Base-by-base conservation (phyloP, 1,140 invertebrate species). In the Sitophilus oryzae region DNA sequence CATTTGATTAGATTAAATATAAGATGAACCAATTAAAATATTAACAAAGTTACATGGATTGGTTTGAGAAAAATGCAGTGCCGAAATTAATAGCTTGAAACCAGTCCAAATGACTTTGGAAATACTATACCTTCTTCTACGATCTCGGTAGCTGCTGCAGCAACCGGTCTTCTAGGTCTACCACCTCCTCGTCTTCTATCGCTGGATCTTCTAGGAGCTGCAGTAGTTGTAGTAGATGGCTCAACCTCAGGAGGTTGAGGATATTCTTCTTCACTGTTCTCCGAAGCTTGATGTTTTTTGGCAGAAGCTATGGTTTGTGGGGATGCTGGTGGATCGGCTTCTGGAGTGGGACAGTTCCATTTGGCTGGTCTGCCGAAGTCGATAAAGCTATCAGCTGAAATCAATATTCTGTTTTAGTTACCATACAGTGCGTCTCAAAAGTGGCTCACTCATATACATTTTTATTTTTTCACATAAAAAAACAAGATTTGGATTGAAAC, bases 261-360 rank as follows among this genome's bases (percentile, higher is more conserved):
- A 20, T 46, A 23, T 5, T 20, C 21, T 46, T 20, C n/a, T 25
- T 23, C 44, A 18, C 9, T 23, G 1, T 46, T 21, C 25, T 51
- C 41, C 14, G 8, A 20, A 3, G 40, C 5, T 45, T 11, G 1
- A n/a, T 45, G 42, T 8, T 14, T 30, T 37, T n/a, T 44, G 25
- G 9, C 19, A 21, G 2, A 8, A 6, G 36, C 20, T 34, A 56
- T 46, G 41, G 35, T 55, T 14, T 11, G 45, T 35, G 20, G 2
- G 20, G 36, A 37, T 19, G 16, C 9, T 0, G 42, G 62, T 62
- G 73, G 74, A 34, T 87, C 82, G 1, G 77, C 78, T 62, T 91
- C 89, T 0, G 91, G 89, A 73, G 88, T 81, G 0, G 91, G 91
- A 67, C 92, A 96, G 71, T 95, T 95, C 92, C 92, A 96, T 58